These are phyloP conservation scores for Danionella dracula DNA, from an alignment of 2,797 vertebrate genomes.

Conservation along the genomic window DNA sequence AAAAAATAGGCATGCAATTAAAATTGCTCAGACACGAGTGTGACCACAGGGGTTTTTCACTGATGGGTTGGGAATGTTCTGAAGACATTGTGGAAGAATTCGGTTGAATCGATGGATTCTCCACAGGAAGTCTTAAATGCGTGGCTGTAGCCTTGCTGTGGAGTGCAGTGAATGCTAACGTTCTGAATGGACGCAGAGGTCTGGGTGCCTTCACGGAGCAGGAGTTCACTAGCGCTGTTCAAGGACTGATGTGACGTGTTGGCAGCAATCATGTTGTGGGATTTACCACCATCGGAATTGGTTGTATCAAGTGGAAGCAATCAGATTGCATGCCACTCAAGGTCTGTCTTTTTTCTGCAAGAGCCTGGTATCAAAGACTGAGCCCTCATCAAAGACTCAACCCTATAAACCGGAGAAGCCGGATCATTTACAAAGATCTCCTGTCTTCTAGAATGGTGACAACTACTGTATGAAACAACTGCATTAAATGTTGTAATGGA, in stretches of 20 bases:
- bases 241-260: slow-evolving; percentile 19
- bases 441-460: no score
- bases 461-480: no score
- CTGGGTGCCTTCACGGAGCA: slow-evolving; percentile 11
- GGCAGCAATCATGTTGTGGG: slow-evolving; percentile 23
- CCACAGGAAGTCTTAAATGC: neutral
- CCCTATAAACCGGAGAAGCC: no score
- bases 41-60: neutral
- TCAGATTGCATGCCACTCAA: slow-evolving; percentile 20
- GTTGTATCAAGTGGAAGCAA: slow-evolving; percentile 26
- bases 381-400: no score
- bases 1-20: neutral
- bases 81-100: no score
- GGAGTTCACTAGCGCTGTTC: slow-evolving; percentile 16
- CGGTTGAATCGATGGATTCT: neutral
- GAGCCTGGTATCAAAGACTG: neutral
- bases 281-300: slow-evolving; percentile 28
- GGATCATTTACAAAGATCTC: neutral
- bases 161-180: neutral
- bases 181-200: neutral
- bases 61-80: neutral
- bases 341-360: neutral
- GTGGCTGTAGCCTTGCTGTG: neutral
- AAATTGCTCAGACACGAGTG: neutral
- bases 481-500: no score